phyloP scores from a whole-genome alignment of 2,797 vertebrate species.

The Lophius americanus region DNA sequence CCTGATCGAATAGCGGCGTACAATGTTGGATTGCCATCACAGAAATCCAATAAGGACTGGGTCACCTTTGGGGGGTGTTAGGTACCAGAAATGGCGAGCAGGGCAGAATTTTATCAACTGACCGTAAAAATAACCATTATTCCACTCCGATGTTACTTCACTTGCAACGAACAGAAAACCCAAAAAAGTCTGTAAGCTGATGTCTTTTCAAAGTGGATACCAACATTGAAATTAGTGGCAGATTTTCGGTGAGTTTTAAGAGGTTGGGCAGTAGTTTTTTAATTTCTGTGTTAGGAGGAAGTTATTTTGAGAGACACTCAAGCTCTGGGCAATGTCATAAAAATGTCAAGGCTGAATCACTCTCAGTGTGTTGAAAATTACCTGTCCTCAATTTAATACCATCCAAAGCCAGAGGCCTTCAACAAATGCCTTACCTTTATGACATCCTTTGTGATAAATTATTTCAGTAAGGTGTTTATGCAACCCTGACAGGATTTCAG shows the following conservation, averaged over 20 bases:
- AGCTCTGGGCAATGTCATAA: constrained; percentile 49
- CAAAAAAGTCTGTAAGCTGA: neutral
- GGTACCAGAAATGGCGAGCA: no score
- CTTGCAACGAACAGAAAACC: neutral
- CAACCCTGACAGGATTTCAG: neutral
- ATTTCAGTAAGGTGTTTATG: constrained; percentile 6
- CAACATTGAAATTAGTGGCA: constrained; percentile 21
- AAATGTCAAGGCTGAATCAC: constrained; percentile 50
- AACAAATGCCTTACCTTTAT: constrained; percentile 29
- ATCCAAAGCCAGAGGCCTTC: constrained; percentile 37
- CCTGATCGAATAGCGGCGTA: no score
- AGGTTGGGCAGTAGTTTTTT: constrained; percentile 17
- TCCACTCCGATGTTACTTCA: neutral
- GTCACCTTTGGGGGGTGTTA: no score
- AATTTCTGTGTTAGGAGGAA: constrained; percentile 37
- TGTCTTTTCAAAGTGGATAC: neutral
- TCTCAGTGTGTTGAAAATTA: constrained; percentile 23
- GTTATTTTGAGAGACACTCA: constrained; percentile 13
- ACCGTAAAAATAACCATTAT: neutral
- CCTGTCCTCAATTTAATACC: constrained; percentile 25
- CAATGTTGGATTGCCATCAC: no score
- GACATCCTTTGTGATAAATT: constrained; percentile 14
- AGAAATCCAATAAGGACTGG: no score
- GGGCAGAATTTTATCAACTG: no score
- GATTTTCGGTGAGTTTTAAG: constrained; percentile 11